Base-by-base conservation (phyloP, 2,888 invertebrate genomes). In the Norana najaformis region DNA sequence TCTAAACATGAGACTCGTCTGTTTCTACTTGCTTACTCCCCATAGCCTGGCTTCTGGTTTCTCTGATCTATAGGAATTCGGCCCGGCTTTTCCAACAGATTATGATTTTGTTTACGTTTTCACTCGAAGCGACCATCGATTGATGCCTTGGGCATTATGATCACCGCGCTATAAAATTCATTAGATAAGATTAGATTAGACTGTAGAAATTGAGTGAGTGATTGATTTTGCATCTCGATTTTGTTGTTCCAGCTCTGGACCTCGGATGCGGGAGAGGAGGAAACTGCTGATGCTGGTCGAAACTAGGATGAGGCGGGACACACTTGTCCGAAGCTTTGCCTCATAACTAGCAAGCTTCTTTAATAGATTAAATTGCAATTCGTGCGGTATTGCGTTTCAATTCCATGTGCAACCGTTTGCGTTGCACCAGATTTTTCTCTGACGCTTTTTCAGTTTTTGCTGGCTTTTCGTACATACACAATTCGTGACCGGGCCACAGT, bases 231-330 rank as follows among this genome's bases (percentile, higher is more conserved):
- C 69, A n/a, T 53, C n/a, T n/a, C n/a, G 69, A n/a, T 69, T 13
- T 69, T 69, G 30, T 69, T 85, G 37, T 88, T 90, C 38, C 90
- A 91, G 91, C 88, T 91, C 88, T 91, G 91, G 91, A 91, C 91
- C 30, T 91, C 91, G 35, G 91, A 91, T 85, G 90, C 89, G 37
- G 91, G 91, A 85, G 91, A 88, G 34, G 90, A 91, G 37, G 91
- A 91, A 41, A 85, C 35, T 36, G 91, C 88, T n/a, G 91, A 88
- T 23, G 90, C 90, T 23, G 88, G 90, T 88, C 89, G 89, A 35
- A 90, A 89, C 89, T 90, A 89, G n/a, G 47, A n/a, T 1, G 47
- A n/a, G 41, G 37, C 88, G 20, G 47, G 38, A 38, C 47, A 23
- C 35, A 88, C 20, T 16, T 35, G 14, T 37, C 38, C 38, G 37